Evolutionary conservation across 2,113 vertebrate species (phyloP).

Genomic region (Nesoenas mayeri): DNA sequence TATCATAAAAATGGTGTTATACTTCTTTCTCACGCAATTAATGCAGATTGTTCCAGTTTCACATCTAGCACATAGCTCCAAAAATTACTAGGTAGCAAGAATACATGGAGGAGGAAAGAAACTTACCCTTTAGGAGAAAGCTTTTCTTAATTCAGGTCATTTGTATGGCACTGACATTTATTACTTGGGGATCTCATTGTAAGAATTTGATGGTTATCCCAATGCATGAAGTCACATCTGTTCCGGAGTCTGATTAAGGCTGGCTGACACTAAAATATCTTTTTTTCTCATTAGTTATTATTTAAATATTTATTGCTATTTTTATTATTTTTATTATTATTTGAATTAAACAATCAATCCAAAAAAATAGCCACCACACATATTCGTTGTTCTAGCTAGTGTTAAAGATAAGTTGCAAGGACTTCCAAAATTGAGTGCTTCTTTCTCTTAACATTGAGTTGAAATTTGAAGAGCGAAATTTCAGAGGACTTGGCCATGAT

Average conservation of each 20-base stretch:
- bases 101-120: background rate
- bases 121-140: background rate
- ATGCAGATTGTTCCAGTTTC: background rate
- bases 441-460: background rate
- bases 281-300: background rate
- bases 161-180: background rate
- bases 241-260: background rate
- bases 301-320: too few relatives aligned
- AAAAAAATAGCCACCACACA: background rate
- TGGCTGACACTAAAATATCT: background rate
- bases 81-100: background rate
- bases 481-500: background rate
- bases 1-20: background rate
- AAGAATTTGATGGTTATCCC: background rate
- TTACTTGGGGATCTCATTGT: background rate
- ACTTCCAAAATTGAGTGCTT: background rate
- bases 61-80: background rate
- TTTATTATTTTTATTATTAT: too few relatives aligned
- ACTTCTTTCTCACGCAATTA: background rate
- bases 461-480: background rate
- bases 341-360: too few relatives aligned
- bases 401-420: background rate
- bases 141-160: background rate
- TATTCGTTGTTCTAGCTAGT: background rate
- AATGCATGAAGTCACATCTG: background rate